Percentiles rank a stretch among this genome's conserved stretches.
These are phyloP conservation scores for Peromyscus aztecus DNA, from an alignment of 2,797 vertebrate genomes.

Conservation along the genomic window DNA sequence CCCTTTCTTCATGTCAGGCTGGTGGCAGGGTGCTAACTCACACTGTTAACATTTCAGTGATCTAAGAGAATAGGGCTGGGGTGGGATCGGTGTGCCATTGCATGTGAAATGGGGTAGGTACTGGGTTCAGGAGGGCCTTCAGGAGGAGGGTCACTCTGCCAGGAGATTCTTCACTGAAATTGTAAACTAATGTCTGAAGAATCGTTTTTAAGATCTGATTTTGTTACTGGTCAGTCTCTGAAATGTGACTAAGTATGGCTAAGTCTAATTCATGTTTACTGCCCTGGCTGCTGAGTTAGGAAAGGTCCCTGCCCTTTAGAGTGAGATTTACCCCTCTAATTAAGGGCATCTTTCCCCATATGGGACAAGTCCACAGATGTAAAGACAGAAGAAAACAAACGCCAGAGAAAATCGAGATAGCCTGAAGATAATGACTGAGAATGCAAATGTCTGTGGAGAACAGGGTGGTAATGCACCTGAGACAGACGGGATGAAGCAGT, in stretches of 20 bases:
- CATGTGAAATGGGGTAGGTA: not conserved
- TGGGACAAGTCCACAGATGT: not conserved
- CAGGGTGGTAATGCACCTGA: not conserved
- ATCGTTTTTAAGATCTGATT: constrained; percentile 43
- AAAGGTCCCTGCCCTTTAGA: constrained; percentile 23
- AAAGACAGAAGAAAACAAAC: constrained; percentile 12
- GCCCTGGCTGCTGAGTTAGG: constrained; percentile 4
- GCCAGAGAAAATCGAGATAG: not conserved
- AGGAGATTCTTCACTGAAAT: constrained; percentile 48
- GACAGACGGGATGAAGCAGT: not conserved
- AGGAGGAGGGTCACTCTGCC: not conserved
- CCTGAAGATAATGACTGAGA: not conserved
- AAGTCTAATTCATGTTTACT: constrained; percentile 36
- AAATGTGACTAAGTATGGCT: not conserved
- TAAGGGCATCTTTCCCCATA: constrained; percentile 30
- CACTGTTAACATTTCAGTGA: constrained; percentile 32
- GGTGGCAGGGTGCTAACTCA: not conserved
- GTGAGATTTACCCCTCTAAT: constrained; percentile 43
- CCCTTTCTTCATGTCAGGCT: constrained; percentile 23
- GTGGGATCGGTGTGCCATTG: not conserved
- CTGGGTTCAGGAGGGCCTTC: not conserved
- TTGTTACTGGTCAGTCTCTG: constrained; percentile 1
- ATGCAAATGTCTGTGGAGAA: not conserved
- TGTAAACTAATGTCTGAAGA: constrained; percentile 37
- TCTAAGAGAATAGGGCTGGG: not conserved